phyloP scores from a whole-genome alignment of 2,797 vertebrate species.

The Micropoecilia bifurca region DNA sequence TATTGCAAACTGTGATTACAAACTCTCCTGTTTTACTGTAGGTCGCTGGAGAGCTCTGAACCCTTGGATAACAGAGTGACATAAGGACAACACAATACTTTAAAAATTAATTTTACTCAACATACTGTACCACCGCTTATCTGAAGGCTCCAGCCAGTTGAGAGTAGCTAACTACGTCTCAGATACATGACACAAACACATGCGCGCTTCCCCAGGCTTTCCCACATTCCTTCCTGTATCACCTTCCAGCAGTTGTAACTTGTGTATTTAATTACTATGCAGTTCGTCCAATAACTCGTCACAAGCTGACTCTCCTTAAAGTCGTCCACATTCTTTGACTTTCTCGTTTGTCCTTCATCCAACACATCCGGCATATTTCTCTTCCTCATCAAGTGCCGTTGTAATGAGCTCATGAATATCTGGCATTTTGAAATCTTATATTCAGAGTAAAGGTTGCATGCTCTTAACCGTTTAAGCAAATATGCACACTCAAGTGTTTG shows the following conservation, averaged over 20 bases:
- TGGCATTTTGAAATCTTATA: not conserved
- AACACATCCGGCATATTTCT: not conserved
- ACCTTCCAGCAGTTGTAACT: not conserved
- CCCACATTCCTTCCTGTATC: not conserved
- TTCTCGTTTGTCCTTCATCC: not conserved
- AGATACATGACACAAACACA: not conserved
- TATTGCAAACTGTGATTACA: constrained; percentile 74
- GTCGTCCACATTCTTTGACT: not conserved
- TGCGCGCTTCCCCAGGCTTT: not conserved
- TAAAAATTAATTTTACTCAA: constrained; percentile 68
- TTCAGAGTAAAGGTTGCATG: not conserved
- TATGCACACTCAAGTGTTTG: not conserved
- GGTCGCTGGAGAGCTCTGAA: constrained; percentile 65
- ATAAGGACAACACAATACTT: constrained; percentile 67
- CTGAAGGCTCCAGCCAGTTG: constrained; percentile 69
- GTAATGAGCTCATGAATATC: not conserved
- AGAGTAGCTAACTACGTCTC: constrained; percentile 37
- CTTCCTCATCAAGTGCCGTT: not conserved
- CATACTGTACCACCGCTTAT: constrained; percentile 62
- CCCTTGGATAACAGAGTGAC: constrained; percentile 74
- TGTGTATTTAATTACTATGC: not conserved
- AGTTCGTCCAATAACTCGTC: not conserved
- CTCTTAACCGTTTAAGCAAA: not conserved
- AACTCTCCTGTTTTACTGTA: constrained; percentile 76
- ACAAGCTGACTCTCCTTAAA: not conserved